Conservation (phyloP, 2,113 vertebrate species). For the Nannospalax galili region DNA sequence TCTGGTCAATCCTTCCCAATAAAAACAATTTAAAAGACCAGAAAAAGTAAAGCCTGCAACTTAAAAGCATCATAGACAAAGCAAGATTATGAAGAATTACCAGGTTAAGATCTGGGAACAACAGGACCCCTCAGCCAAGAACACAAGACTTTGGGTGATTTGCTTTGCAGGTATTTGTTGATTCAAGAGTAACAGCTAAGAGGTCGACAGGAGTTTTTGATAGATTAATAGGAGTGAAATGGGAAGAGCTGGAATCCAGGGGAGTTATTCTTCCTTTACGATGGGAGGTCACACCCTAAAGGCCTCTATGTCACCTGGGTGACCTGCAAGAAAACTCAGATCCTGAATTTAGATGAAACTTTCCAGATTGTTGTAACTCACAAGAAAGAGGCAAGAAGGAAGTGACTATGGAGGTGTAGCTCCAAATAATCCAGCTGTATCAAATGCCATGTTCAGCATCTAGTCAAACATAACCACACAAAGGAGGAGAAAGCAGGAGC, state of each 20-base stretch:
- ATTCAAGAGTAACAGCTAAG: not conserved
- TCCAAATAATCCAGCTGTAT: not conserved
- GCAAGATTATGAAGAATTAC: not conserved
- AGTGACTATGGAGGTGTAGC: not conserved
- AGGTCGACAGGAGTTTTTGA: not conserved
- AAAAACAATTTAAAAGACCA: constrained; percentile 22
- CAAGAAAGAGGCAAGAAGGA: not conserved
- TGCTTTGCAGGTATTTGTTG: not conserved
- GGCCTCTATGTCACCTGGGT: not conserved
- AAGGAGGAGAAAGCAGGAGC: not conserved
- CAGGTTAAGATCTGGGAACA: not conserved
- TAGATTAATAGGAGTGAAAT: not conserved
- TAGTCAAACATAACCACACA: not conserved
- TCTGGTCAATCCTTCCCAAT: not conserved
- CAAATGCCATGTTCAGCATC: not conserved
- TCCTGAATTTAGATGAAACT: not conserved
- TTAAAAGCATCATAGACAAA: constrained; percentile 38
- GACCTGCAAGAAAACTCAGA: not conserved
- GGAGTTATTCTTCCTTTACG: not conserved
- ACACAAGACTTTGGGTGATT: not conserved
- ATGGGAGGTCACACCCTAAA: not conserved
- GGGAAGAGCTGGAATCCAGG: not conserved
- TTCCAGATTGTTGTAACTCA: not conserved
- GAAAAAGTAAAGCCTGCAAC: too few species aligned
- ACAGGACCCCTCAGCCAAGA: not conserved